phyloP scores from a whole-genome alignment of 2,888 invertebrate genomes.

The Callyntrura sp. region DNA sequence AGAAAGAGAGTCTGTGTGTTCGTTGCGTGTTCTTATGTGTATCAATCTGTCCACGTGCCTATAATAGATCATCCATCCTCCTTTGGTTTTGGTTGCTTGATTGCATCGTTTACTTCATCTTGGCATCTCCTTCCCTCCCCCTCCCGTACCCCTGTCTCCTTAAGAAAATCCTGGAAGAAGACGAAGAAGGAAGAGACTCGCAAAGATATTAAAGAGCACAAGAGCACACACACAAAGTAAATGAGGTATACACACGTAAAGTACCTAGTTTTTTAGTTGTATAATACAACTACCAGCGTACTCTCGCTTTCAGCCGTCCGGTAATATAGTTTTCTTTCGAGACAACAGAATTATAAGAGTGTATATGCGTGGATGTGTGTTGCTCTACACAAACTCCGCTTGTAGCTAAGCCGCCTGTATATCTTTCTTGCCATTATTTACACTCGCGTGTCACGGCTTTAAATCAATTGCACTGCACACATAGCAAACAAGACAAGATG shows the following conservation, averaged over 20 bases:
- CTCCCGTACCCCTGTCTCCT: constrained; percentile 52
- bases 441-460: constrained; percentile 72
- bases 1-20: too few relatives aligned
- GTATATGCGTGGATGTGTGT: too few relatives aligned
- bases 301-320: too few relatives aligned
- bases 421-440: constrained; percentile 72
- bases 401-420: constrained; percentile 41
- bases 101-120: constrained; percentile 54
- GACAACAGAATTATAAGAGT: too few relatives aligned
- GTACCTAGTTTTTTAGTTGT: too few relatives aligned
- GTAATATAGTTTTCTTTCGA: too few relatives aligned
- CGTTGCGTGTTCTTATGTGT: constrained; percentile 28
- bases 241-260: constrained; percentile 27
- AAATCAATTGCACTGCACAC: constrained; percentile 63
- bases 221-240: background rate
- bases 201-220: background rate
- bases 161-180: constrained; percentile 58
- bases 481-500: constrained; percentile 30
- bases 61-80: constrained; percentile 72
- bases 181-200: constrained; percentile 27
- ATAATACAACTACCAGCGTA: too few relatives aligned
- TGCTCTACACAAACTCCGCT: constrained; percentile 9
- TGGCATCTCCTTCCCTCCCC: too few relatives aligned
- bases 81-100: constrained; percentile 68
- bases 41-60: constrained; percentile 73